Evolutionary conservation across 2,888 invertebrate species (phyloP).

Genomic region (Pomacea canaliculata): DNA sequence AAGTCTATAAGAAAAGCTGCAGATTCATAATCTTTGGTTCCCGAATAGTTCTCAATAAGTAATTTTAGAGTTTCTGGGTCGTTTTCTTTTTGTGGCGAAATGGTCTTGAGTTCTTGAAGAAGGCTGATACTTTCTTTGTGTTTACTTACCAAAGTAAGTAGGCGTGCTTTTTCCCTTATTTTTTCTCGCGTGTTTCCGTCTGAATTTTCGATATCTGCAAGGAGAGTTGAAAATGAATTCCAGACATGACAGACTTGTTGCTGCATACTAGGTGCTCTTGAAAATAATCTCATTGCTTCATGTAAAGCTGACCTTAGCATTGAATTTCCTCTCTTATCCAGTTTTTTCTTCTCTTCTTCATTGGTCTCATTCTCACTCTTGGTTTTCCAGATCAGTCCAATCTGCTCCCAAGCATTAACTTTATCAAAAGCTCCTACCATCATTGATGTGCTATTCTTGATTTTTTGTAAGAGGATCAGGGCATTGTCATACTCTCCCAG

Average conservation of each 20-base stretch:
- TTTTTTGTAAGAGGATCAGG: not conserved
- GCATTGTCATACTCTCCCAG: not conserved
- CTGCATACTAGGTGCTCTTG: not conserved
- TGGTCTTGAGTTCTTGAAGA: not conserved
- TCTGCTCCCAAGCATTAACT: slow-evolving; percentile 2
- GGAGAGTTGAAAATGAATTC: not conserved
- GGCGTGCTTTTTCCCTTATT: not conserved
- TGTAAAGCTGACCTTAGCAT: not conserved
- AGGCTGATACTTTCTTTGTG: not conserved
- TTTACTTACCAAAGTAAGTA: not conserved
- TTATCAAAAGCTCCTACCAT: not conserved
- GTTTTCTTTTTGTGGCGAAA: not conserved
- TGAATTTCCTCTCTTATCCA: not conserved
- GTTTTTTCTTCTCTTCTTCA: not conserved
- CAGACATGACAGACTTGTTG: not conserved
- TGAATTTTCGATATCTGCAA: not conserved
- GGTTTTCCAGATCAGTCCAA: not conserved
- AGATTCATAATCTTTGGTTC: not conserved
- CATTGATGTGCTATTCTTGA: not conserved
- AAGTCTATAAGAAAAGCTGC: not conserved
- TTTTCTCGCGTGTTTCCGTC: not conserved
- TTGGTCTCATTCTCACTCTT: not conserved
- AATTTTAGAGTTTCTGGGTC: not conserved
- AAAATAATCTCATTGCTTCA: not conserved
- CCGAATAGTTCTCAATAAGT: not conserved